phyloP scores from a whole-genome alignment of 2,113 vertebrate species.

The Chloropsis cyanopogon region DNA sequence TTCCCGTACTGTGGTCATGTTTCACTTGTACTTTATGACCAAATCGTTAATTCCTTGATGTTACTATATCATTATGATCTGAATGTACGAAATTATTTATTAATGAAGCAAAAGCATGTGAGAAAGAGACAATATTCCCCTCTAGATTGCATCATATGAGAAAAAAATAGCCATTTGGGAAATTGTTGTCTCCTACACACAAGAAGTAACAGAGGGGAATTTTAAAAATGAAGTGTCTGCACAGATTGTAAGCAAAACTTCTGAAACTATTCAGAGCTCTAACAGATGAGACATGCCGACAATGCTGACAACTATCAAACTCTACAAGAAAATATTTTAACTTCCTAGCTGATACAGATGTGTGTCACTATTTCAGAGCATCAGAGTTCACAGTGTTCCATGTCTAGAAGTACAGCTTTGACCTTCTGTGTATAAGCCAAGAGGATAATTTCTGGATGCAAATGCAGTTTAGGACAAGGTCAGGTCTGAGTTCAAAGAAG shows the following conservation, averaged over 20 bases:
- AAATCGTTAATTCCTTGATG: background rate
- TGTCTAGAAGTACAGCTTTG: background rate
- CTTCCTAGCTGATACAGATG: background rate
- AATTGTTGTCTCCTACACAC: background rate
- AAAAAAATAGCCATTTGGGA: background rate
- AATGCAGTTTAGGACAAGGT: background rate
- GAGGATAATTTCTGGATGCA: background rate
- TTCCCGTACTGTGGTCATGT: background rate
- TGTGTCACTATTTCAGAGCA: background rate
- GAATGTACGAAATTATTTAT: background rate
- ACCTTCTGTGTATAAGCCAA: background rate
- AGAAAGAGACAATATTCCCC: background rate
- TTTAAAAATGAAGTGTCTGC: background rate
- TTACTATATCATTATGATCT: background rate
- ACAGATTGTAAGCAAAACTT: slow-evolving; percentile 28
- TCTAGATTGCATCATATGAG: background rate
- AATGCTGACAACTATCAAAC: background rate
- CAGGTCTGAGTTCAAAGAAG: slow-evolving; percentile 8
- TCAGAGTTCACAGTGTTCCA: background rate
- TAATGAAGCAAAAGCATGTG: background rate
- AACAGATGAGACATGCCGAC: background rate
- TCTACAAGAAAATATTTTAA: background rate
- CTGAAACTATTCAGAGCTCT: background rate
- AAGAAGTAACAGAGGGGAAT: slow-evolving; percentile 1
- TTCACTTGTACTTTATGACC: background rate